Conservation (phyloP, 1,140 invertebrate genomes). For the Drosophila busckii region DNA sequence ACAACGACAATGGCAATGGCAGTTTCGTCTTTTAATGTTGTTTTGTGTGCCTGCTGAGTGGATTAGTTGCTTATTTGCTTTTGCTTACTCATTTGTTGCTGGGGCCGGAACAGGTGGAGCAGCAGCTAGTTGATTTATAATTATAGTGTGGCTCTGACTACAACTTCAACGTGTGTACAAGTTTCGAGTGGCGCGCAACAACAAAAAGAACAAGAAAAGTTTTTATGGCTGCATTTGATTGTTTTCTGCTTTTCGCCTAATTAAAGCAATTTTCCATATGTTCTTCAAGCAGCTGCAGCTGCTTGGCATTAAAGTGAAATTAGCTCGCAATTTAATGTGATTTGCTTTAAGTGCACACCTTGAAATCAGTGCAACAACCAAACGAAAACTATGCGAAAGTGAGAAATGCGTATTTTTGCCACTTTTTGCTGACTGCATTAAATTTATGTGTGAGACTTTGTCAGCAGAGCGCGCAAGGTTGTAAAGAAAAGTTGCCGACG, state of each 20-base stretch:
- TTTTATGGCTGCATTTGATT: slow-evolving; percentile 8
- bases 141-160: slow-evolving; percentile 32
- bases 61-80: slow-evolving; percentile 55
- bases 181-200: no score
- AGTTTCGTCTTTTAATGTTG: slow-evolving; percentile 49
- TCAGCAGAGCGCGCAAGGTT: slow-evolving; percentile 23
- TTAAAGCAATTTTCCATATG: slow-evolving; percentile 15
- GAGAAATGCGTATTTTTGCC: slow-evolving; percentile 14
- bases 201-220: no score
- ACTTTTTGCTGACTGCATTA: slow-evolving; percentile 23
- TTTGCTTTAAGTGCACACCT: no score
- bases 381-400: slow-evolving; percentile 6
- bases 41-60: slow-evolving; percentile 54
- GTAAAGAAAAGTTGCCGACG: slow-evolving; percentile 16
- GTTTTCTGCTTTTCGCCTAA: slow-evolving; percentile 3
- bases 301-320: no score
- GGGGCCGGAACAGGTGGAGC: slow-evolving; percentile 29
- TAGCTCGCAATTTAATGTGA: no score
- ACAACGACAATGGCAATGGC: slow-evolving; percentile 1
- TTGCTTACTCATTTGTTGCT: no score
- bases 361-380: neutral
- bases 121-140: slow-evolving; percentile 69
- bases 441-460: slow-evolving; percentile 33
- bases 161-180: slow-evolving; percentile 12
- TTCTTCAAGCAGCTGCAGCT: no score